These are phyloP conservation scores for Carterocephalus palaemon DNA, from an alignment of 2,888 invertebrate species.

Conservation along the genomic window DNA sequence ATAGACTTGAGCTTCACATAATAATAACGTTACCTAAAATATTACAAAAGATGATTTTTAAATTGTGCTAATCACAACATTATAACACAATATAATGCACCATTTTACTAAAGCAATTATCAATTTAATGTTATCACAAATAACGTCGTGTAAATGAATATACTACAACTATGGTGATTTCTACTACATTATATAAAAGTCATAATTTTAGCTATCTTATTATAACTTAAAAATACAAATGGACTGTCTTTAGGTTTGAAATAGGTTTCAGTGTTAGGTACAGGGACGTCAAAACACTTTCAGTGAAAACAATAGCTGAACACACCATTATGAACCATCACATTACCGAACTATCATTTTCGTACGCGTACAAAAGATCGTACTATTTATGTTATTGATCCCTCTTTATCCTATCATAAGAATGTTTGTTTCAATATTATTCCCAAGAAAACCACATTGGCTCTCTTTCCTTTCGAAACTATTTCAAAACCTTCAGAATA, in stretches of 20 bases:
- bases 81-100: constrained; percentile 23
- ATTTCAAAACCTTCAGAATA: constrained; percentile 72
- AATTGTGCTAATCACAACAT: constrained; percentile 27
- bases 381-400: constrained; percentile 53
- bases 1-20: constrained; percentile 70
- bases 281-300: constrained; percentile 26
- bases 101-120: constrained; percentile 31
- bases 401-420: constrained; percentile 66
- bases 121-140: constrained; percentile 54
- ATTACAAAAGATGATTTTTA: constrained; percentile 33
- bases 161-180: constrained; percentile 52
- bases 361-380: constrained; percentile 13
- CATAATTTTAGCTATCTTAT: constrained; percentile 50
- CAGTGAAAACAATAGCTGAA: not conserved
- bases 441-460: constrained; percentile 15
- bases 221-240: constrained; percentile 51
- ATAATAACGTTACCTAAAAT: constrained; percentile 51
- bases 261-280: constrained; percentile 60
- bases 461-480: constrained; percentile 37
- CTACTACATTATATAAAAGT: constrained; percentile 56
- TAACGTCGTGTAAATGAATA: constrained; percentile 49
- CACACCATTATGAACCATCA: not conserved
- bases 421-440: constrained; percentile 33
- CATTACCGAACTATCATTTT: not conserved
- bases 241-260: constrained; percentile 69